phyloP scores from a whole-genome alignment of 2,888 invertebrate species.

The Tipula vernalis region DNA sequence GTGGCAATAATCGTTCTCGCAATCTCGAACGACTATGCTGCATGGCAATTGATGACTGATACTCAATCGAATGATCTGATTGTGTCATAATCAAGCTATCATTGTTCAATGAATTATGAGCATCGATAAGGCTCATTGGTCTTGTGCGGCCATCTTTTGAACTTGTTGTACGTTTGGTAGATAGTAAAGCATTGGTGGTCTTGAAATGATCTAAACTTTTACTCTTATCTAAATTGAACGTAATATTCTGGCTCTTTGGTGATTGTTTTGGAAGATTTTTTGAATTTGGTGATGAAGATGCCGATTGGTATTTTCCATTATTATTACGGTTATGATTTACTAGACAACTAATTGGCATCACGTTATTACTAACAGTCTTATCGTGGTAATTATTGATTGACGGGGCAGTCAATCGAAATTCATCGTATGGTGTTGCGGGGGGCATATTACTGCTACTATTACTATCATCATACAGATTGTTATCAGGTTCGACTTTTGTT shows the following conservation, averaged over 20 bases:
- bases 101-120: not conserved
- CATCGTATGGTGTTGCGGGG: not conserved
- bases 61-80: not conserved
- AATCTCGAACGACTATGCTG: conserved; percentile 34
- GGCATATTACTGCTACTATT: not conserved
- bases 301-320: not conserved
- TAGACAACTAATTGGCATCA: conserved; percentile 33
- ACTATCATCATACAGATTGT: not conserved
- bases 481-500: not conserved
- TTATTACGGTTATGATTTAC: conserved; percentile 25
- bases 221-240: not conserved
- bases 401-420: not conserved
- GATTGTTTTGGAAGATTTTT: conserved; percentile 20
- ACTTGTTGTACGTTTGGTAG: conserved; percentile 21
- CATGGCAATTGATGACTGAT: conserved; percentile 33
- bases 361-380: conserved; percentile 27
- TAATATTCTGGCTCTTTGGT: conserved; percentile 23
- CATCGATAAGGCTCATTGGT: not conserved
- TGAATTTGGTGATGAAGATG: conserved; percentile 24
- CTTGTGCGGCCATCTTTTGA: not conserved
- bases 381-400: not conserved
- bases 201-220: not conserved
- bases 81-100: not conserved
- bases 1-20: conserved; percentile 32
- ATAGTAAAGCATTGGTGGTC: conserved; percentile 26